Evolutionary conservation across 2,888 invertebrate species (phyloP).

Genomic region (Eristalis intricaria): DNA sequence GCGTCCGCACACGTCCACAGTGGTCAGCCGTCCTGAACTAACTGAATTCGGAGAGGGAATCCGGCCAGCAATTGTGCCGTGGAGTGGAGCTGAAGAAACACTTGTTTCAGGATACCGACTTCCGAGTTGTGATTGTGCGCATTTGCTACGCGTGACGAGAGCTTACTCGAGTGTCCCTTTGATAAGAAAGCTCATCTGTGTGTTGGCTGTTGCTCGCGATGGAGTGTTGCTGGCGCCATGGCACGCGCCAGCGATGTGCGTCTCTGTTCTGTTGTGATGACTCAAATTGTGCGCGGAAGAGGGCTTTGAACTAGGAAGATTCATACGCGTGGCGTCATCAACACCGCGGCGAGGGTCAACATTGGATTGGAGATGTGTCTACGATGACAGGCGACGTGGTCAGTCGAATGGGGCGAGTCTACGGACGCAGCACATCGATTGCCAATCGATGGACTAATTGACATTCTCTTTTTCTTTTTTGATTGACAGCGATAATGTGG

Average conservation of each 20-base stretch:
- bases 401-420: neutral
- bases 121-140: slow-evolving; percentile 64
- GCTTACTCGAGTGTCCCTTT: slow-evolving; percentile 44
- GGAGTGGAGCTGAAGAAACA: slow-evolving; percentile 33
- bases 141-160: slow-evolving; percentile 53
- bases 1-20: slow-evolving; percentile 36
- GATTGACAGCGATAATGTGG: neutral
- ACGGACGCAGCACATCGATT: neutral
- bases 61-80: slow-evolving; percentile 30
- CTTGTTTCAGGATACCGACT: slow-evolving; percentile 58
- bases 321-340: neutral
- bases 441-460: neutral
- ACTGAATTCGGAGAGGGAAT: slow-evolving; percentile 37
- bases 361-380: neutral
- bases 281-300: slow-evolving; percentile 17
- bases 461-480: neutral
- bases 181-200: slow-evolving; percentile 51
- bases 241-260: slow-evolving; percentile 9
- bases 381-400: neutral
- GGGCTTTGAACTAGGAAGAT: slow-evolving; percentile 31
- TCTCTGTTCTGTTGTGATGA: slow-evolving; percentile 22
- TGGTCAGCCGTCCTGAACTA: slow-evolving; percentile 48
- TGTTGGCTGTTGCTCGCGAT: neutral
- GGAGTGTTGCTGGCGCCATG: neutral
- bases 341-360: neutral